These are phyloP conservation scores for Acronicta aceris DNA, from an alignment of 2,888 invertebrate genomes.

Conservation along the genomic window DNA sequence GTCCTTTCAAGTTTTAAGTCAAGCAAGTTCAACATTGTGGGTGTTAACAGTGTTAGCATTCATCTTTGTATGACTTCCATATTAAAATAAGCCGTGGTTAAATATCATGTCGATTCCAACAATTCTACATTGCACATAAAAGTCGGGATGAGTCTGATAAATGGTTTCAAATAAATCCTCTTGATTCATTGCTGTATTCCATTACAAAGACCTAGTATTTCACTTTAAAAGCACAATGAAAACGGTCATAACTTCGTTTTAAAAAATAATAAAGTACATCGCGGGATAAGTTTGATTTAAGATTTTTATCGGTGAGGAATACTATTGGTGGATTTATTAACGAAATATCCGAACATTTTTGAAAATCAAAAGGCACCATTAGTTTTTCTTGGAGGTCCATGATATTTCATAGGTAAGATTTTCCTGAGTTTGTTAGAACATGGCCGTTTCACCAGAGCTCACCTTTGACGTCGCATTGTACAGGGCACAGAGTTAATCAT, in stretches of 20 bases:
- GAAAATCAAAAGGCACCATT: no score
- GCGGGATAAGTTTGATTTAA: constrained; percentile 2
- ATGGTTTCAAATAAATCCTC: constrained; percentile 45
- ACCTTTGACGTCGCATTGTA: constrained; percentile 63
- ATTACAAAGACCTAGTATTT: constrained; percentile 37
- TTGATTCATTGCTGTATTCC: constrained; percentile 44
- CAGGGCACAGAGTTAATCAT: constrained; percentile 7
- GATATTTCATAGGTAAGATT: no score
- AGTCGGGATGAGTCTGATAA: constrained; percentile 42
- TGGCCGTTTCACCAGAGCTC: constrained; percentile 60
- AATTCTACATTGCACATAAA: constrained; percentile 43
- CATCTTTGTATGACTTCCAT: neutral
- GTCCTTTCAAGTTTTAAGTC: no score
- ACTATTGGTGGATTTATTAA: no score
- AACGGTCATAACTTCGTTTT: constrained; percentile 16
- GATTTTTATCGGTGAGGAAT: neutral
- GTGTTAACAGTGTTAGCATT: no score
- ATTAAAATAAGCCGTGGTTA: constrained; percentile 1
- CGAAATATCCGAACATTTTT: no score
- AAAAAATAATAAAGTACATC: constrained; percentile 9
- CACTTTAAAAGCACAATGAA: constrained; percentile 26
- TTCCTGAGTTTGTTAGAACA: constrained; percentile 47
- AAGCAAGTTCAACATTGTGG: no score
- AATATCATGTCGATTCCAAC: constrained; percentile 32
- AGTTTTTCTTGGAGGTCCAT: no score